phyloP scores from a whole-genome alignment of 2,113 vertebrate genomes.

The Tamias sibiricus region DNA sequence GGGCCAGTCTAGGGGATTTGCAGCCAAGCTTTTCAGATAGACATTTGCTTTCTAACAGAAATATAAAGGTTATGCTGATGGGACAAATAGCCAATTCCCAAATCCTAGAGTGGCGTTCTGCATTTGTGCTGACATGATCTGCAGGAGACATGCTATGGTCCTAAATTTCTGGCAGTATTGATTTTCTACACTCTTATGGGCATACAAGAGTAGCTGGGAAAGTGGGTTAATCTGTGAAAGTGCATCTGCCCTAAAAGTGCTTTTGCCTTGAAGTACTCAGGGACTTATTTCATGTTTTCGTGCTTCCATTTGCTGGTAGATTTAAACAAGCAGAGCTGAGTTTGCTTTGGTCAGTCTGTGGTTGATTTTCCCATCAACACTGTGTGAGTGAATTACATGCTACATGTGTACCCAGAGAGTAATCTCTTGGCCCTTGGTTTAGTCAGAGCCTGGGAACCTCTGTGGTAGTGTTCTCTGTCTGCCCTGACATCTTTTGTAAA shows the following conservation, averaged over 20 bases:
- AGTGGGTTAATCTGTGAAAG: not conserved
- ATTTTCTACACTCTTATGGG: not conserved
- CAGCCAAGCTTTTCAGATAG: conserved; percentile 78
- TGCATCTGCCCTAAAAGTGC: not conserved
- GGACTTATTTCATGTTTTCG: not conserved
- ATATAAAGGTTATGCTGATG: conserved; percentile 83
- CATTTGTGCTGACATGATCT: conserved; percentile 22
- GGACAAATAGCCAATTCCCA: conserved; percentile 71
- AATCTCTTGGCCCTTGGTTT: not conserved
- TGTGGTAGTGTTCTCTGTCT: not conserved
- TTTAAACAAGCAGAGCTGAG: not conserved
- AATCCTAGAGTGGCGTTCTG: conserved; percentile 23
- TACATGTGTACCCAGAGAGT: not conserved
- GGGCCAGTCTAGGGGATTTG: conserved; percentile 55
- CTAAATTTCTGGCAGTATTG: not conserved
- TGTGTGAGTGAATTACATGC: not conserved
- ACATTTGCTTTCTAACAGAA: conserved; percentile 78
- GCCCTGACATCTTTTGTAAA: not conserved
- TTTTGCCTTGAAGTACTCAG: not conserved
- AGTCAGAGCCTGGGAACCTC: not conserved
- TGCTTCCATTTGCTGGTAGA: not conserved
- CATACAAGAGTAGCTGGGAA: not conserved
- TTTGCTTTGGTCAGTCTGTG: not conserved
- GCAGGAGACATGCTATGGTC: not conserved
- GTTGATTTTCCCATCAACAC: not conserved